Evolutionary conservation across 2,888 invertebrate genomes (phyloP), one percentile per base, ranked within the genome.

Genomic region (Scrobipalpa costella): DNA sequence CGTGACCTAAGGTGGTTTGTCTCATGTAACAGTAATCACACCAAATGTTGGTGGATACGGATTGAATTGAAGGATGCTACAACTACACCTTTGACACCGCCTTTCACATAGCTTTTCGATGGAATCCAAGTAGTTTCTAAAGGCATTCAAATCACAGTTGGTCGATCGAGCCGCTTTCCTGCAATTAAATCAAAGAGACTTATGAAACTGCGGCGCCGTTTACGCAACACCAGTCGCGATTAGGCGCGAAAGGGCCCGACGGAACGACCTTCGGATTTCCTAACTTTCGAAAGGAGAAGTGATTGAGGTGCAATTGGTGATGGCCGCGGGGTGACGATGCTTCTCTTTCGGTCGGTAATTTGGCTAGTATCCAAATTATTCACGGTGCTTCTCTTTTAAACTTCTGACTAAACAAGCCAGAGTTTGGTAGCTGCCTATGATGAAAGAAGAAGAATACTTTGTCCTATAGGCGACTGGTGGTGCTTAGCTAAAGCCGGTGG

Each of bases 181-280:
- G 70, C 73, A 76, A 76, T 76, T 75, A 75, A 34, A 73, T 76
- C 74, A 75, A 72, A 70, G 67, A 71, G 68, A 71, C 67, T 75
- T 78, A 65, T 69, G 71, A 69, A 72, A 73, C 69, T 33, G 34
- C 55, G 69, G 69, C 69, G 70, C 68, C 71, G 70, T 73, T 82
- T 76, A 75, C 74, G 78, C 72, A 78, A 78, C 74, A 68, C 64
- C 33, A 58, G 61, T 47, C 55, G 59, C 71, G 71, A 73, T 74
- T 76, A 73, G 73, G 64, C 68, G 72, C 69, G 70, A 76, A 79
- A 80, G 73, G 78, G 76, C 71, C 72, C 70, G 68, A 73, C 71
- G 64, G 67, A 40, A 60, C 71, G 71, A 70, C 72, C 74, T 75
- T 75, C 72, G 68, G 69, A 70, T 71, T 72, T 71, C 71, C 70